Conservation (phyloP, 2,113 vertebrate species). For the Ellobius talpinus region DNA sequence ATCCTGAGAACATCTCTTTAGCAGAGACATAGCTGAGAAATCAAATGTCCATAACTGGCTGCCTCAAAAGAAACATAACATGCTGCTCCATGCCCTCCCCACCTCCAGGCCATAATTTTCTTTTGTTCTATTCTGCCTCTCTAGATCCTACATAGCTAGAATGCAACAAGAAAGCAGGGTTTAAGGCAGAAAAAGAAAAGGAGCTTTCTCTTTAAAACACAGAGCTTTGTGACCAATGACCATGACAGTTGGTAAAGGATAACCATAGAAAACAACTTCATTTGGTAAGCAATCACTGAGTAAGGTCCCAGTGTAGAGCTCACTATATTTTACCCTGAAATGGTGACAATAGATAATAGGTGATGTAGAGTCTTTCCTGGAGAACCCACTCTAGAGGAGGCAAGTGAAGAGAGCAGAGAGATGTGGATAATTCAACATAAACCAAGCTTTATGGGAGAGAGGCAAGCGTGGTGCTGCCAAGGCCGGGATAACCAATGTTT, state of each 20-base stretch:
- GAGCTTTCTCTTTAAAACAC: neutral
- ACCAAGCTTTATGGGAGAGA: neutral
- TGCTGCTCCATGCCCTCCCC: neutral
- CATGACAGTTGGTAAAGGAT: neutral
- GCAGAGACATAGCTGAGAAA: slow-evolving; percentile 59
- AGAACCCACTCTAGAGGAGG: neutral
- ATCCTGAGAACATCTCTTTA: neutral
- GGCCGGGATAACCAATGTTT: neutral
- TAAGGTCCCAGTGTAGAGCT: neutral
- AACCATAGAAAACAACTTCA: neutral
- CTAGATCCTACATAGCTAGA: neutral
- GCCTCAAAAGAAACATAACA: neutral
- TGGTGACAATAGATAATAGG: neutral
- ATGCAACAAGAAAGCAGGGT: neutral
- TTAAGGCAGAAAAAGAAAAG: neutral
- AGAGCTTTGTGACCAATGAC: neutral
- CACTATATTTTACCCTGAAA: neutral
- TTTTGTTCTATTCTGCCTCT: neutral
- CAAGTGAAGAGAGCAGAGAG: neutral
- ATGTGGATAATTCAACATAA: neutral
- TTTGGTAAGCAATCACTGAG: neutral
- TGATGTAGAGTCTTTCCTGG: neutral
- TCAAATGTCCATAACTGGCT: slow-evolving; percentile 18
- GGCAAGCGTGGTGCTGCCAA: neutral
- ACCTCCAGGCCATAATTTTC: neutral